Conservation (phyloP, 2,888 invertebrate species). For the Trissonchulus latispiculum region DNA sequence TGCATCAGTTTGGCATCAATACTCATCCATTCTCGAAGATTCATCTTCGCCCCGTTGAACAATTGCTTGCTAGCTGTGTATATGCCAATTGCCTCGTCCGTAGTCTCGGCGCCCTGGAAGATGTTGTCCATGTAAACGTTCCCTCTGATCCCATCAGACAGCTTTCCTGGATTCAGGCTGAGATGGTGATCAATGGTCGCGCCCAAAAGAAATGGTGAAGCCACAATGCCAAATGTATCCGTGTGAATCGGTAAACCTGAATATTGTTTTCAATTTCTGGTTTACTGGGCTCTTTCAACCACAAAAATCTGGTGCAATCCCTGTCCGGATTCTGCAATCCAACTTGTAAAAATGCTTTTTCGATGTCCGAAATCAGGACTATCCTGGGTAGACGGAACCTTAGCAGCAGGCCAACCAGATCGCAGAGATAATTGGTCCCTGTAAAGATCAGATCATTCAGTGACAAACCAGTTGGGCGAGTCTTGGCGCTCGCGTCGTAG, state of each 20-base stretch:
- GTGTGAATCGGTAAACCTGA: slow-evolving; percentile 24
- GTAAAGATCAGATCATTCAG: slow-evolving; percentile 11
- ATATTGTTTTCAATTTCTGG: slow-evolving; percentile 25
- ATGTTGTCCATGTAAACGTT: neutral
- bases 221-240: slow-evolving; percentile 28
- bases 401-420: neutral
- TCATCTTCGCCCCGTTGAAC: slow-evolving; percentile 1
- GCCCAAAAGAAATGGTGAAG: slow-evolving; percentile 27
- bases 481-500: slow-evolving; percentile 12
- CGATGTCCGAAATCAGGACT: slow-evolving; percentile 25
- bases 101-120: neutral
- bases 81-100: neutral
- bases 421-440: neutral
- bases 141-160: neutral
- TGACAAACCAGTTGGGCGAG: neutral
- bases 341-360: slow-evolving; percentile 32
- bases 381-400: neutral
- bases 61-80: neutral
- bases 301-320: slow-evolving; percentile 19
- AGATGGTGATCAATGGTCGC: slow-evolving; percentile 24
- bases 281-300: neutral
- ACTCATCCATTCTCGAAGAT: neutral
- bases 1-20: neutral
- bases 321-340: slow-evolving; percentile 24
- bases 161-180: neutral